Evolutionary conservation across 2,797 vertebrate species (phyloP).

Genomic region (Paratrypauchen microcephalus): DNA sequence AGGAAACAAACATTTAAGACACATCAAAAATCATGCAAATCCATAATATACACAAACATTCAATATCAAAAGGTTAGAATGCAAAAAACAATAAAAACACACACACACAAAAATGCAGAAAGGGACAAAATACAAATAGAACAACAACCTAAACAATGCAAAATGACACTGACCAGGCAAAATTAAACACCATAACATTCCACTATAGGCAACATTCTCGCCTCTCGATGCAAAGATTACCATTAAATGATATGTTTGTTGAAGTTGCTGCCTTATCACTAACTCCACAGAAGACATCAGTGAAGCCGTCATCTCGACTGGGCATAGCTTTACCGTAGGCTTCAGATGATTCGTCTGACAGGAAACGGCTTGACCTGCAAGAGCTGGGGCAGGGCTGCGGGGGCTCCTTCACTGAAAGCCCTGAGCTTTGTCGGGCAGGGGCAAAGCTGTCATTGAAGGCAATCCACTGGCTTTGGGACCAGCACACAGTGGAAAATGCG

Average conservation of each 20-base stretch:
- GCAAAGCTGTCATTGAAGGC: constrained; percentile 79
- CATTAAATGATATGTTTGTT: constrained; percentile 71
- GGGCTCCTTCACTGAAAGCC: constrained; percentile 57
- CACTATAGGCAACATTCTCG: constrained; percentile 41
- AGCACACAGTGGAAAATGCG: constrained; percentile 65
- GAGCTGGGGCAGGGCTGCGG: constrained; percentile 58
- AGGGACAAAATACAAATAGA: constrained; percentile 6
- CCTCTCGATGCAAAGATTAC: constrained; percentile 72
- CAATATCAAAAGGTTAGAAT: constrained; percentile 5
- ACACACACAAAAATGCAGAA: constrained; percentile 12
- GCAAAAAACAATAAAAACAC: constrained; percentile 9
- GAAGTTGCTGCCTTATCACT: constrained; percentile 58
- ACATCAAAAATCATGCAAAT: constrained; percentile 39
- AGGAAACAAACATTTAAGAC: not conserved
- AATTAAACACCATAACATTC: constrained; percentile 28
- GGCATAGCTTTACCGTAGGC: constrained; percentile 55
- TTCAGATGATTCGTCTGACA: constrained; percentile 75
- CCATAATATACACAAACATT: constrained; percentile 1
- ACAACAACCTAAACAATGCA: constrained; percentile 20
- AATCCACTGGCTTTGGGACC: constrained; percentile 83
- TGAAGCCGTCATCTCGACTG: constrained; percentile 67
- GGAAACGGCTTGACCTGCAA: constrained; percentile 68
- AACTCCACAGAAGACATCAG: constrained; percentile 64
- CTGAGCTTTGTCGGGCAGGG: constrained; percentile 48
- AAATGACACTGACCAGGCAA: constrained; percentile 19